Evolutionary conservation across 2,888 invertebrate species (phyloP).

Genomic region (Caenorhabditis auriculariae): DNA sequence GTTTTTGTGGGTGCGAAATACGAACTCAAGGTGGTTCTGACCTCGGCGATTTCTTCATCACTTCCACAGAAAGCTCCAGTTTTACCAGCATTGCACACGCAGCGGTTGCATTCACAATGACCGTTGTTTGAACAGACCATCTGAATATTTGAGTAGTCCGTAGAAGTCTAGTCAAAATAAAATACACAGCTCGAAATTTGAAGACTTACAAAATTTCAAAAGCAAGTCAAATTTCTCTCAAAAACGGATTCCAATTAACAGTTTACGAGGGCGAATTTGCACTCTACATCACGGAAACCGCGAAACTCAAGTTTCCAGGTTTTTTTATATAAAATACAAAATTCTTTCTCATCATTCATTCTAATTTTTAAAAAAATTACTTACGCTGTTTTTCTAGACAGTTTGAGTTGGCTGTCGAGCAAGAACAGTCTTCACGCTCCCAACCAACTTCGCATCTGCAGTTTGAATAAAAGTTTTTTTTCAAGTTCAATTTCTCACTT

Average conservation of each 20-base stretch:
- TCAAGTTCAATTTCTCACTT: conserved; percentile 11
- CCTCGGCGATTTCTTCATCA: conserved; percentile 34
- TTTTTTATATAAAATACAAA: too few species aligned
- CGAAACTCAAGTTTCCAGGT: background rate
- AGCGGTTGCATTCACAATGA: conserved; percentile 58
- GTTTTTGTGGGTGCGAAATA: too few species aligned
- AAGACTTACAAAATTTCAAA: too few species aligned
- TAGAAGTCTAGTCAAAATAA: background rate
- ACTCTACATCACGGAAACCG: background rate
- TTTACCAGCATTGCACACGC: conserved; percentile 56
- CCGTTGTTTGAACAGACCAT: conserved; percentile 55
- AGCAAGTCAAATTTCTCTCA: too few species aligned
- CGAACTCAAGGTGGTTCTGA: too few species aligned
- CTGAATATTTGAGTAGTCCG: conserved; percentile 32
- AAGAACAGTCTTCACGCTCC: conserved; percentile 53
- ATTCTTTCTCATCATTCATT: too few species aligned
- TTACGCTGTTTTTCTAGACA: too few species aligned
- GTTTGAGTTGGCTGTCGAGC: conserved; percentile 37
- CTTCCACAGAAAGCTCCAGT: conserved; percentile 56
- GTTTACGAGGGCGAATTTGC: background rate
- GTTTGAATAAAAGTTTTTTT: background rate
- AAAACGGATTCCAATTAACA: too few species aligned
- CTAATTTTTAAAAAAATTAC: too few species aligned
- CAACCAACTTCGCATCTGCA: conserved; percentile 50
- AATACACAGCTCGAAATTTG: too few species aligned